Evolutionary conservation across 2,888 invertebrate genomes (phyloP).

Genomic region (Aphidius colemani): DNA sequence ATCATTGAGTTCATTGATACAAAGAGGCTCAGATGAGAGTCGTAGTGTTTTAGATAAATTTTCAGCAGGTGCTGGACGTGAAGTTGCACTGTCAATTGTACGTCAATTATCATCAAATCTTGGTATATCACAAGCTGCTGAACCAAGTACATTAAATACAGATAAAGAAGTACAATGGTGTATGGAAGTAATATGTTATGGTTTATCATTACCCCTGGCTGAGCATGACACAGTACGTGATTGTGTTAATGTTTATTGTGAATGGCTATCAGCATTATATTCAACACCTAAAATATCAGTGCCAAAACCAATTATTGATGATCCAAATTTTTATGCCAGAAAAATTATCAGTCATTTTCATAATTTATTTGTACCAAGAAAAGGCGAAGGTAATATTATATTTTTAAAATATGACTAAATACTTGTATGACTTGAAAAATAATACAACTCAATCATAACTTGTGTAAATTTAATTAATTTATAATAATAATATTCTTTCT

Average conservation of each 20-base stretch:
- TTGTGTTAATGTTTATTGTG: constrained; percentile 95
- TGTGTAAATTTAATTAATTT: too few species aligned
- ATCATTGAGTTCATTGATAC: constrained; percentile 70
- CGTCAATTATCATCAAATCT: constrained; percentile 75
- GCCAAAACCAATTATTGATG: constrained; percentile 85
- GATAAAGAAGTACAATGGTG: constrained; percentile 89
- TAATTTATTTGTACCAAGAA: constrained; percentile 91
- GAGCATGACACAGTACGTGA: constrained; percentile 95
- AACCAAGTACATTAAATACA: constrained; percentile 81
- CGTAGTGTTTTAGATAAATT: constrained; percentile 81
- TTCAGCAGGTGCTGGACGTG: constrained; percentile 72
- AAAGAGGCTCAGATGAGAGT: constrained; percentile 69
- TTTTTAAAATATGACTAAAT: not conserved
- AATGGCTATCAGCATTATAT: constrained; percentile 90
- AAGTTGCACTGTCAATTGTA: constrained; percentile 81
- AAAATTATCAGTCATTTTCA: constrained; percentile 92
- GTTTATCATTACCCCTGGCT: constrained; percentile 83
- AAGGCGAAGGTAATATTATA: constrained; percentile 80
- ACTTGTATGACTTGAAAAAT: too few species aligned
- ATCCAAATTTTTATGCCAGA: constrained; percentile 87
- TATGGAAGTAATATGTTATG: constrained; percentile 87
- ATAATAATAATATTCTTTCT: too few species aligned
- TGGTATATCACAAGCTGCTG: constrained; percentile 77
- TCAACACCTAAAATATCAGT: constrained; percentile 84
- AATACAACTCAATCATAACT: too few species aligned